phyloP scores from a whole-genome alignment of 2,113 vertebrate species.

The Terrapene triunguis region DNA sequence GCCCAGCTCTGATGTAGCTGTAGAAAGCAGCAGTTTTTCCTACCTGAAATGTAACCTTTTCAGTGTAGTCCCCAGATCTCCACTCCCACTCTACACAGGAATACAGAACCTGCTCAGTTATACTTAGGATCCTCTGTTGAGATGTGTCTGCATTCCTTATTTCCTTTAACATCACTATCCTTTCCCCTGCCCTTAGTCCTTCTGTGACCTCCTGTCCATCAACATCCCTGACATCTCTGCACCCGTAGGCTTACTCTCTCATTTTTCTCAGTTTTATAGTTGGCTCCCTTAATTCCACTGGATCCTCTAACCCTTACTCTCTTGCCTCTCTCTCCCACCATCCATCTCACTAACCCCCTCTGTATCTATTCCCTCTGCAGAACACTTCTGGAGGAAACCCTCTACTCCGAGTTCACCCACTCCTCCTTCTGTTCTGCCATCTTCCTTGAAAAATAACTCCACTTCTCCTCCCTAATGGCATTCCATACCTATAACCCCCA shows the following conservation, averaged over 20 bases:
- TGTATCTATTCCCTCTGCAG: neutral
- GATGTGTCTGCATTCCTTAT: neutral
- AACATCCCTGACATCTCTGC: neutral
- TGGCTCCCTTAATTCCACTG: neutral
- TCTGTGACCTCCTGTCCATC: neutral
- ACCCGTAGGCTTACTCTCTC: neutral
- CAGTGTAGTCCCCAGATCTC: neutral
- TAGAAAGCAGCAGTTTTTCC: neutral
- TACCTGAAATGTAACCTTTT: neutral
- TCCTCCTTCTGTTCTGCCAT: neutral
- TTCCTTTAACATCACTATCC: neutral
- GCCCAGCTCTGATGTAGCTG: neutral
- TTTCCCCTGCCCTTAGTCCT: neutral
- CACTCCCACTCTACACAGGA: neutral
- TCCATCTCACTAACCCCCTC: neutral
- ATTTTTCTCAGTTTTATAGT: neutral
- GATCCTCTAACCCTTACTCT: neutral
- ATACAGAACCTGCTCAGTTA: neutral
- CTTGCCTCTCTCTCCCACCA: neutral
- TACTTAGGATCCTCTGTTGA: neutral
- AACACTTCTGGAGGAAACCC: neutral
- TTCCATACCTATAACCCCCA: neutral
- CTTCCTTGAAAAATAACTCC: neutral
- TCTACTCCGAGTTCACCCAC: neutral
- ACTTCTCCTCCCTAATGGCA: neutral